These are phyloP conservation scores for Panthera tigris DNA, from an alignment of 2,113 vertebrate species.

Conservation along the genomic window DNA sequence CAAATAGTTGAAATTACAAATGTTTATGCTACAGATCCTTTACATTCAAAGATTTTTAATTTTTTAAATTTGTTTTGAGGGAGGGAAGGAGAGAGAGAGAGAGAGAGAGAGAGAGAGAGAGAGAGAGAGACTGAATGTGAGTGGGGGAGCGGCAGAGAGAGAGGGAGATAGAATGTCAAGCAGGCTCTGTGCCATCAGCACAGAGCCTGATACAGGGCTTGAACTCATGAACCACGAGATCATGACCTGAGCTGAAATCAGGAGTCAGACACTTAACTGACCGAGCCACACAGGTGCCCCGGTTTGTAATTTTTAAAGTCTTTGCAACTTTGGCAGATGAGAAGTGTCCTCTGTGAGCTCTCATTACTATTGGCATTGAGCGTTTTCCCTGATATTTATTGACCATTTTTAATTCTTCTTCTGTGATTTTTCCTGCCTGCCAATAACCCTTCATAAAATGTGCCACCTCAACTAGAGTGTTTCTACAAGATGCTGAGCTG, in stretches of 20 bases:
- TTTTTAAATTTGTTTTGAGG: not conserved
- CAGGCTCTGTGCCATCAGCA: too few species aligned
- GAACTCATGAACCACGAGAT: too few species aligned
- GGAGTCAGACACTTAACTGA: too few species aligned
- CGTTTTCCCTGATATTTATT: not conserved
- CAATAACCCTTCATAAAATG: slow-evolving; percentile 36
- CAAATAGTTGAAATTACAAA: slow-evolving; percentile 27
- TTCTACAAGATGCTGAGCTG: slow-evolving; percentile 35
- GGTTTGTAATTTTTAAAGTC: not conserved
- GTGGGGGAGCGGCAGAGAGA: too few species aligned
- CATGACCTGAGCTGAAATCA: too few species aligned
- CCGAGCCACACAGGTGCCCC: too few species aligned
- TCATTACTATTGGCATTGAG: slow-evolving; percentile 1
- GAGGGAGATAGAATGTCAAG: too few species aligned
- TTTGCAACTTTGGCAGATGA: not conserved
- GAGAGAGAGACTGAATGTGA: too few species aligned
- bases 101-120: too few species aligned
- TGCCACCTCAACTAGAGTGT: not conserved
- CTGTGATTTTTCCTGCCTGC: slow-evolving; percentile 47
- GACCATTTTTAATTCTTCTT: slow-evolving; percentile 24
- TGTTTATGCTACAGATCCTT: slow-evolving; percentile 18
- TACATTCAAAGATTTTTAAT: not conserved
- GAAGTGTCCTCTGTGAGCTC: slow-evolving; percentile 21
- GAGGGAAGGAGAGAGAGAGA: too few species aligned
- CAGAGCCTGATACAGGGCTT: too few species aligned